These are phyloP conservation scores for Myotis davidii DNA, from an alignment of 2,113 vertebrate genomes.

Conservation along the genomic window DNA sequence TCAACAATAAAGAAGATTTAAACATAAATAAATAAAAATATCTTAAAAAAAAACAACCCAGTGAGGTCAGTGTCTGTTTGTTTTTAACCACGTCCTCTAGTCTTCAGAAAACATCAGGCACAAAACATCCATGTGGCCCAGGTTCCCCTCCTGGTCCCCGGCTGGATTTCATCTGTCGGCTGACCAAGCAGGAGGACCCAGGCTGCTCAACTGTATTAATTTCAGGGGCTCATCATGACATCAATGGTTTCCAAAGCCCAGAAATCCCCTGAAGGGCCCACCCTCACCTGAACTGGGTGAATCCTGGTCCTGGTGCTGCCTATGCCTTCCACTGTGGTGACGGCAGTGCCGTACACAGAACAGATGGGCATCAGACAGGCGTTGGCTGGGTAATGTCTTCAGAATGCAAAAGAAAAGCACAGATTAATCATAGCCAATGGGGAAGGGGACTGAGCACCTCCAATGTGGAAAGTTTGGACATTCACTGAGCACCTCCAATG, in stretches of 20 bases:
- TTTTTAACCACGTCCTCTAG: not conserved
- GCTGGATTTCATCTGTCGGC: not conserved
- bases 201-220: not conserved
- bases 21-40: too few species aligned
- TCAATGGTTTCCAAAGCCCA: not conserved
- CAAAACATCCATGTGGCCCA: accelerated
- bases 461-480: not conserved
- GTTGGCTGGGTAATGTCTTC: conserved; percentile 89
- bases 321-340: conserved; percentile 92
- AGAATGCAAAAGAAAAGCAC: conserved; percentile 38
- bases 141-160: not conserved
- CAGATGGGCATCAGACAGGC: conserved; percentile 91
- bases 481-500: not conserved
- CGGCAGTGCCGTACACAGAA: conserved; percentile 86
- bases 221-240: not conserved
- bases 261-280: not conserved
- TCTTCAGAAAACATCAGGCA: not conserved
- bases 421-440: not conserved
- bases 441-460: not conserved
- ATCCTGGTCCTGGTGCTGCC: conserved; percentile 89
- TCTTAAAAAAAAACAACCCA: too few species aligned
- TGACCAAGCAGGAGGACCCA: not conserved
- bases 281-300: conserved; percentile 90
- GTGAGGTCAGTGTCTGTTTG: not conserved
- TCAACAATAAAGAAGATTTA: too few species aligned